Conservation (phyloP, 1,140 invertebrate genomes). For the Drosophila persimilis region DNA sequence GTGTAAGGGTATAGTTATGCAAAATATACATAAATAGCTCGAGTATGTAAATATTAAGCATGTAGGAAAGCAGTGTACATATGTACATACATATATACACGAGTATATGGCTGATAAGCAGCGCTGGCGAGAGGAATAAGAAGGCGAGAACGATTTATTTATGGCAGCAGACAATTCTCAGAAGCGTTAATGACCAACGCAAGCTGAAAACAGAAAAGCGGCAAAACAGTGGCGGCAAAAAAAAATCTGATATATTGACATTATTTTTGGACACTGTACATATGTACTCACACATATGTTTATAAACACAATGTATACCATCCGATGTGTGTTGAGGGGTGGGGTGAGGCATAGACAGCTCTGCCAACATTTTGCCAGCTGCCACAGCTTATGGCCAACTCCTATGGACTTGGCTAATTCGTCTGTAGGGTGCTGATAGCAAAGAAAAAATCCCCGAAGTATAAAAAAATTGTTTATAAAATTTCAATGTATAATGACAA, state of each 20-base stretch:
- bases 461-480: conserved; percentile 3
- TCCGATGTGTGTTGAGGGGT: neutral
- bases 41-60: neutral
- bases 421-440: conserved; percentile 11
- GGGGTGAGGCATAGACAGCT: too few species aligned
- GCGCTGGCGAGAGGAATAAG: neutral
- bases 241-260: conserved; percentile 6
- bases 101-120: neutral
- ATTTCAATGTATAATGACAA: conserved; percentile 42
- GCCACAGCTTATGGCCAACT: too few species aligned
- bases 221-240: conserved; percentile 7
- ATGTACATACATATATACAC: conserved; percentile 1
- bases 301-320: neutral
- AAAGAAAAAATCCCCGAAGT: conserved; percentile 39
- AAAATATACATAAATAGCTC: neutral
- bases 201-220: conserved; percentile 11
- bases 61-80: neutral
- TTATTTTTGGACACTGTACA: conserved; percentile 6
- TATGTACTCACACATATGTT: neutral
- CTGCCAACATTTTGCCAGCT: too few species aligned
- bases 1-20: neutral
- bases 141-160: conserved; percentile 30
- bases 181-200: conserved; percentile 30
- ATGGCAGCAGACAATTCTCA: conserved; percentile 16
- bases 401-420: conserved; percentile 8